Percentiles rank a stretch among this genome's conserved stretches.
Conservation (phyloP, 2,797 vertebrate species). For the Meda fulgida region DNA sequence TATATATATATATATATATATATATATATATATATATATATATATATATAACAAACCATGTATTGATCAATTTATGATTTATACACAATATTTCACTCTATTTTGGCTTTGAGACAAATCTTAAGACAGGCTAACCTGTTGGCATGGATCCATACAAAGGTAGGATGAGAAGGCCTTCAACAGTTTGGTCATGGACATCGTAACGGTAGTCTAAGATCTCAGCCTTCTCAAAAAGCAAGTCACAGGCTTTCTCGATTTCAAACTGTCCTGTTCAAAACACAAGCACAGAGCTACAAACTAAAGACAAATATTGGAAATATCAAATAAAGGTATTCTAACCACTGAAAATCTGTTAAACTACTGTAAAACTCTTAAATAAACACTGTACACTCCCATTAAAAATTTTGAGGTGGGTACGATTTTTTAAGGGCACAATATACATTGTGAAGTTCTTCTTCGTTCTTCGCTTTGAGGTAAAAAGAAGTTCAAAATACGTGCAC, state of each 20-base stretch:
- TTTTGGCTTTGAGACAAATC: neutral
- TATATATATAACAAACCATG: neutral
- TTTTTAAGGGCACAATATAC: neutral
- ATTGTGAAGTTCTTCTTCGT: neutral
- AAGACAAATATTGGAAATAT: neutral
- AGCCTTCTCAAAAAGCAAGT: slow-evolving; percentile 90
- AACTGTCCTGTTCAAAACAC: slow-evolving; percentile 82
- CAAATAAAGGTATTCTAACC: neutral
- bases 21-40: too few species aligned
- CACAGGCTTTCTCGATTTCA: slow-evolving; percentile 94
- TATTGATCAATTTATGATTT: neutral
- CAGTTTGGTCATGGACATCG: slow-evolving; percentile 85
- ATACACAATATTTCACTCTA: neutral
- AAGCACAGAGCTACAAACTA: neutral
- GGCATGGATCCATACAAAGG: slow-evolving; percentile 97
- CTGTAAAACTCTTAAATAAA: slow-evolving; percentile 15
- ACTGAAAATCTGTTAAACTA: neutral
- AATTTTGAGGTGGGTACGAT: neutral
- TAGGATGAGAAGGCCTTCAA: slow-evolving; percentile 94
- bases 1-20: too few species aligned
- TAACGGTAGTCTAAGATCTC: slow-evolving; percentile 91
- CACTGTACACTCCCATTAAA: too few species aligned
- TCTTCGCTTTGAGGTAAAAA: neutral
- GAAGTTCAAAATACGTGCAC: neutral
- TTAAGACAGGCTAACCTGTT: slow-evolving; percentile 80